Percentiles rank a stretch among this genome's conserved stretches.
Conservation (phyloP, 2,113 vertebrate genomes). For the Ailuropoda melanoleuca region DNA sequence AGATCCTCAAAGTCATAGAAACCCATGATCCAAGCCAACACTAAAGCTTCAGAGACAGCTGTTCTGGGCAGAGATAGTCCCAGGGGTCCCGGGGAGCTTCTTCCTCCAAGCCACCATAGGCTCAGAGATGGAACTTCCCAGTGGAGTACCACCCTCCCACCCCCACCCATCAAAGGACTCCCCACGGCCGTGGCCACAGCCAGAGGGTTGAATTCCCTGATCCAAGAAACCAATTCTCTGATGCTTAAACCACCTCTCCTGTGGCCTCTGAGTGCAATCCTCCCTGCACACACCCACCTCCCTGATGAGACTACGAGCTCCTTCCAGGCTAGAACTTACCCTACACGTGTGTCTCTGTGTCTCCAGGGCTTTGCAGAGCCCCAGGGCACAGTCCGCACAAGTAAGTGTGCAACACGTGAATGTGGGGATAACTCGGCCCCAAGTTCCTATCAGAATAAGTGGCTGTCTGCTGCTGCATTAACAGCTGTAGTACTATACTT, state of each 20-base stretch:
- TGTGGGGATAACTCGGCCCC: not conserved
- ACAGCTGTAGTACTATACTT: not conserved
- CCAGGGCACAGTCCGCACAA: fast-evolving
- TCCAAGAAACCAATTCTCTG: not conserved
- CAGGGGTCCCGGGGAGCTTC: not conserved
- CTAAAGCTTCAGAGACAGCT: not conserved
- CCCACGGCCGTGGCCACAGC: not conserved
- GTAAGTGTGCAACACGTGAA: not conserved
- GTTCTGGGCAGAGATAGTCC: not conserved
- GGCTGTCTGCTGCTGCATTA: not conserved
- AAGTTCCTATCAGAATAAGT: not conserved
- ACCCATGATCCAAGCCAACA: not conserved
- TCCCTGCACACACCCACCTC: not conserved
- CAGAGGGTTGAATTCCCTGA: not conserved
- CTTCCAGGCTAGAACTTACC: not conserved
- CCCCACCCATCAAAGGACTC: not conserved
- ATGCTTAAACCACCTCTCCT: not conserved
- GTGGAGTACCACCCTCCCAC: not conserved
- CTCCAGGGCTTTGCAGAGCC: not conserved
- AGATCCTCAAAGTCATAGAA: not conserved
- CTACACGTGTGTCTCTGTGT: fast-evolving
- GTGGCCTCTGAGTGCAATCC: not conserved
- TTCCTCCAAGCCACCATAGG: not conserved
- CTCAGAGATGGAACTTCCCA: not conserved
- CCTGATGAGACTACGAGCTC: not conserved